These are phyloP conservation scores for Laterallus jamaicensis DNA, from an alignment of 2,113 vertebrate species.

Conservation along the genomic window DNA sequence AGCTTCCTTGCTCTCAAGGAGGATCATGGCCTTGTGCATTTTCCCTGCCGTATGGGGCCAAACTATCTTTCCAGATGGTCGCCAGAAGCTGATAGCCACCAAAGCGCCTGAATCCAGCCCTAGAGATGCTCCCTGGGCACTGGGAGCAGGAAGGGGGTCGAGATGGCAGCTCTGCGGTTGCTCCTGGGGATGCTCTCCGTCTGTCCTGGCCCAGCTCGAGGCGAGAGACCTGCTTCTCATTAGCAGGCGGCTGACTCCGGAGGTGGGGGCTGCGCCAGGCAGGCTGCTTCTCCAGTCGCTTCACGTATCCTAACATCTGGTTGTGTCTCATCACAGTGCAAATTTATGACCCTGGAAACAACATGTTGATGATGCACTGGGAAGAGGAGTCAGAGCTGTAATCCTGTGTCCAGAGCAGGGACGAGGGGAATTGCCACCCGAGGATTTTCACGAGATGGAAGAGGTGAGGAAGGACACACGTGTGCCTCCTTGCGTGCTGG, in stretches of 20 bases:
- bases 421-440: background rate
- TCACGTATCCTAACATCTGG: conserved; percentile 78
- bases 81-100: conserved; percentile 25
- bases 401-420: conserved; percentile 46
- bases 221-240: conserved; percentile 56
- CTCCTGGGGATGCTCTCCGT: conserved; percentile 45
- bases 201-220: conserved; percentile 34
- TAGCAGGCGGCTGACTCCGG: conserved; percentile 16
- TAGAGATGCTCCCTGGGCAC: conserved; percentile 6
- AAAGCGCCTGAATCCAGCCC: background rate
- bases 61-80: conserved; percentile 38
- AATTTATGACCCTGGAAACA: conserved; percentile 80
- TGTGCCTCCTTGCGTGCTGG: background rate
- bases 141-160: background rate
- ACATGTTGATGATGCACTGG: conserved; percentile 69
- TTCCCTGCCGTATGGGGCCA: background rate
- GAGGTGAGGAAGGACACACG: background rate
- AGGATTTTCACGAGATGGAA: conserved; percentile 3
- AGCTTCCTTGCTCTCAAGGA: background rate
- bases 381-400: conserved; percentile 43
- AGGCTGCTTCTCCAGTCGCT: conserved; percentile 65
- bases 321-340: conserved; percentile 79
- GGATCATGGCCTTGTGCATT: background rate
- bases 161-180: conserved; percentile 5
- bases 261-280: conserved; percentile 25